Percentiles rank a stretch among this genome's conserved stretches.
These are phyloP conservation scores for Tribolium castaneum DNA, from an alignment of 1,140 invertebrate genomes.

Conservation along the genomic window DNA sequence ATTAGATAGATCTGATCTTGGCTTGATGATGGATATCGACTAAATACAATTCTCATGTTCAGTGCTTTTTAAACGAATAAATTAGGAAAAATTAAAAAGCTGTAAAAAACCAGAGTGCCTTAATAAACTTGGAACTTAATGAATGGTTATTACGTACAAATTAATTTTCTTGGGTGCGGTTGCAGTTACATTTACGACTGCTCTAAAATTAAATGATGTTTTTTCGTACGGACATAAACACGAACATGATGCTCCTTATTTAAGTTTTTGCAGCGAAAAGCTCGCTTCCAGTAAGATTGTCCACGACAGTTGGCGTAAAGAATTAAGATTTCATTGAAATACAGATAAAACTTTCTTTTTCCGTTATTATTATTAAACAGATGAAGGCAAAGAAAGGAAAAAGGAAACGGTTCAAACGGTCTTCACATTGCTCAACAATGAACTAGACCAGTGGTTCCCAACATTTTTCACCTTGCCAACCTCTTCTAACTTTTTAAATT, in stretches of 20 bases:
- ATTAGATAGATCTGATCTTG: neutral
- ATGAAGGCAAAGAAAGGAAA: neutral
- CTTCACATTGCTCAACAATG: constrained; percentile 12
- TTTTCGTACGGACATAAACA: neutral
- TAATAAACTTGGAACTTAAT: neutral
- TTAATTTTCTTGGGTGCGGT: neutral
- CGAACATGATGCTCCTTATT: too few species aligned
- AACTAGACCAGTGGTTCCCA: too few species aligned
- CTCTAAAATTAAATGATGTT: neutral
- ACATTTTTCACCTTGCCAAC: too few species aligned
- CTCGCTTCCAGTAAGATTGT: too few species aligned
- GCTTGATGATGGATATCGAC: neutral
- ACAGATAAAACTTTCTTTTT: neutral
- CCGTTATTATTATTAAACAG: neutral
- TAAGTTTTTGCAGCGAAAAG: too few species aligned
- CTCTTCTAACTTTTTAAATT: too few species aligned
- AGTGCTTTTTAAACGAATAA: too few species aligned
- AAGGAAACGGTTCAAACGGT: neutral
- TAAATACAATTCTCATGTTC: neutral
- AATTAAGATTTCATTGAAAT: too few species aligned
- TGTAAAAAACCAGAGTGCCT: neutral
- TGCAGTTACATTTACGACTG: neutral
- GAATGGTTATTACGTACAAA: neutral
- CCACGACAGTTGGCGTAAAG: too few species aligned
- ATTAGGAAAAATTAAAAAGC: too few species aligned